Evolutionary conservation across 2,113 vertebrate species (phyloP).

Genomic region (Antigone vipio): DNA sequence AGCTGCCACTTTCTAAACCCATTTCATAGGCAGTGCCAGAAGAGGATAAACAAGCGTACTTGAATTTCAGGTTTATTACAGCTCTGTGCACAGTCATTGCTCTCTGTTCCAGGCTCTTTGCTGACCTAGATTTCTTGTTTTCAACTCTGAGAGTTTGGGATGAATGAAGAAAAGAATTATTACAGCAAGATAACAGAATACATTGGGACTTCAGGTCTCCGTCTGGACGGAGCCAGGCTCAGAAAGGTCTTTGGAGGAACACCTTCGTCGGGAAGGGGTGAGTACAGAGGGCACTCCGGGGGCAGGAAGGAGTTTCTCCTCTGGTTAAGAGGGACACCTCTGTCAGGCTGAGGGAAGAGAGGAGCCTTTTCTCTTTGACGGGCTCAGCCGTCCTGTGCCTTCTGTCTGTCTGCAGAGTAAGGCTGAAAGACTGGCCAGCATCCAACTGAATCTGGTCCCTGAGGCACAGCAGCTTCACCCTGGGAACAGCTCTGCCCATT

Average conservation of each 20-base stretch:
- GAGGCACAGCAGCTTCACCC: neutral
- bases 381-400: neutral
- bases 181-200: neutral
- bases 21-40: neutral
- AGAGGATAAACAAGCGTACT: neutral
- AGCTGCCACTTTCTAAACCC: neutral
- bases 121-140: neutral
- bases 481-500: no score
- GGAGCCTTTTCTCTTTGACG: neutral
- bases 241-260: neutral
- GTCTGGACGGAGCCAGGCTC: rapidly evolving
- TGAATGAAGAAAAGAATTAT: neutral
- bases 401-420: neutral
- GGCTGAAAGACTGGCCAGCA: neutral
- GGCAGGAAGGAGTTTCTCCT: neutral
- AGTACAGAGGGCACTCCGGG: neutral
- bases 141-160: neutral
- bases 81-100: neutral
- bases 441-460: neutral
- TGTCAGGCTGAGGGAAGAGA: no score
- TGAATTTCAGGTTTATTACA: neutral
- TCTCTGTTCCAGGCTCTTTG: neutral
- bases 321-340: neutral
- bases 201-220: rapidly evolving
- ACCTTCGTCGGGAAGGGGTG: neutral